Percentiles rank a stretch among this genome's conserved stretches.
These are phyloP conservation scores for Hirtodrosophila alboralis DNA, from an alignment of 2,888 invertebrate species.

Conservation along the genomic window DNA sequence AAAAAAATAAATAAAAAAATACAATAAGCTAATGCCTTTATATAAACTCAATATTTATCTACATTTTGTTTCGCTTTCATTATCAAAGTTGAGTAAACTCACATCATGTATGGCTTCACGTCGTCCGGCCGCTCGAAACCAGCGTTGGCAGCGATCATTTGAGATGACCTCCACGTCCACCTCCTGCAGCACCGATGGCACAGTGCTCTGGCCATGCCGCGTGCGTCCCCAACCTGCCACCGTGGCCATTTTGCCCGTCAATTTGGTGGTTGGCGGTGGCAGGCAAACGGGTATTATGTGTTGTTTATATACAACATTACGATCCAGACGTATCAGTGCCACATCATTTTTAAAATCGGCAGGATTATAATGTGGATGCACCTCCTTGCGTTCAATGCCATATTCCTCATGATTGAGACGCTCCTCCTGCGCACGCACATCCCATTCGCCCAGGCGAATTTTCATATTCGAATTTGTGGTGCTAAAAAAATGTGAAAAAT, in stretches of 20 bases:
- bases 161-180: constrained; percentile 94
- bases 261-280: constrained; percentile 90
- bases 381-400: constrained; percentile 94
- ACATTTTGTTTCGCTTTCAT: no score
- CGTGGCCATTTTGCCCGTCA: constrained; percentile 94
- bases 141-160: constrained; percentile 95
- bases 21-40: no score
- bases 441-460: constrained; percentile 96
- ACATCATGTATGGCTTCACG: constrained; percentile 96
- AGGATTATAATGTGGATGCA: constrained; percentile 95
- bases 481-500: constrained; percentile 84
- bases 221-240: constrained; percentile 97
- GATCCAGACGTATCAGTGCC: constrained; percentile 91
- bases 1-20: no score
- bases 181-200: constrained; percentile 93
- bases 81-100: constrained; percentile 15
- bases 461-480: constrained; percentile 94
- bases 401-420: constrained; percentile 94
- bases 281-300: constrained; percentile 97
- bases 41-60: no score
- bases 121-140: constrained; percentile 95
- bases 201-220: constrained; percentile 93
- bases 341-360: constrained; percentile 96
- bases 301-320: constrained; percentile 93
- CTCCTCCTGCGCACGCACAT: constrained; percentile 93